phyloP scores from a whole-genome alignment of 2,797 vertebrate species.

The Platyrinchus mystaceus region DNA sequence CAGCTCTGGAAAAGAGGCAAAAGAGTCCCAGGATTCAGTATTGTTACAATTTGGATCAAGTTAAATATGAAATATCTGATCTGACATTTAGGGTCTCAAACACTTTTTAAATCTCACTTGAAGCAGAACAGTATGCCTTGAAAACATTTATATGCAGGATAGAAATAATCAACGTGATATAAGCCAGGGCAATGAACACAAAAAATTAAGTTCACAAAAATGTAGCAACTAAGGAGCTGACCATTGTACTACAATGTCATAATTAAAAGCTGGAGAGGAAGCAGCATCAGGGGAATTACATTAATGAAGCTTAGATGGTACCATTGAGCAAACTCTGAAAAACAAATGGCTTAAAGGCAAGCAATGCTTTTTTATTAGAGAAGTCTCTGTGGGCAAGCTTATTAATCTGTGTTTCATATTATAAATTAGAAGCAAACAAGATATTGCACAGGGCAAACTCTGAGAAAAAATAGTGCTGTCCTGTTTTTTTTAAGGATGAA shows the following conservation, averaged over 20 bases:
- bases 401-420: not conserved
- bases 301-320: not conserved
- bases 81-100: not conserved
- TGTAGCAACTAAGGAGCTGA: not conserved
- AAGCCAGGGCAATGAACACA: not conserved
- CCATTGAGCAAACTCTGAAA: not conserved
- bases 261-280: conserved; percentile 33
- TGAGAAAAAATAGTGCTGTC: not conserved
- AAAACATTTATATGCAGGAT: not conserved
- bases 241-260: not conserved
- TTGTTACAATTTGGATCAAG: not conserved
- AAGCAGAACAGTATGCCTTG: not conserved
- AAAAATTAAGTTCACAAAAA: not conserved
- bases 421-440: conserved; percentile 13
- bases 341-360: not conserved
- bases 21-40: not conserved
- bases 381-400: not conserved
- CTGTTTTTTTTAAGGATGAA: not conserved
- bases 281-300: not conserved
- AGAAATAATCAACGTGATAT: not conserved
- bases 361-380: not conserved
- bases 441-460: not conserved
- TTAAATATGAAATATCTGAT: not conserved
- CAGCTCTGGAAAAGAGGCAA: not conserved
- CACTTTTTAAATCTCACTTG: not conserved